phyloP scores from a whole-genome alignment of 1,140 invertebrate genomes.

The Lepidotrigona ventralis region DNA sequence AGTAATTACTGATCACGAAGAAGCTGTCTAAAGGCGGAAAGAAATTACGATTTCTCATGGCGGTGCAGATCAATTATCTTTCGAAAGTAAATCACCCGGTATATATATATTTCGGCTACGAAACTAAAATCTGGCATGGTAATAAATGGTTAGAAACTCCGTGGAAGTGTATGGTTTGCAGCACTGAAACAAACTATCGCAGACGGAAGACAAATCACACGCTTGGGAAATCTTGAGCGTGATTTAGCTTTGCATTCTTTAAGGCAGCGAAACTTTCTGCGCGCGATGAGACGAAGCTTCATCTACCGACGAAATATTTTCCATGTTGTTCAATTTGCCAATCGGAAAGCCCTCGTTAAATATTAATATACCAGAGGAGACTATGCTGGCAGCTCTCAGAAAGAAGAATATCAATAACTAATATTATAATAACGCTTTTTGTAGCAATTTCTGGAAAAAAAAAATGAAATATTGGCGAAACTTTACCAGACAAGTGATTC shows the following conservation, averaged over 20 bases:
- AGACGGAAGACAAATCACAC: constrained; percentile 26
- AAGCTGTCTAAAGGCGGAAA: background rate
- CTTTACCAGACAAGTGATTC: background rate
- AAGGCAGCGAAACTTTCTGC: no score
- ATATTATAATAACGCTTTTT: background rate
- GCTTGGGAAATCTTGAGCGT: constrained; percentile 34
- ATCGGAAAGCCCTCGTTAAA: background rate
- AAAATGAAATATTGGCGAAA: background rate
- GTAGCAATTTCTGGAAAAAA: background rate
- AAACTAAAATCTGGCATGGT: background rate
- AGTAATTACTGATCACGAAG: background rate
- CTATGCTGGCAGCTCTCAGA: background rate
- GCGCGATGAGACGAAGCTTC: background rate
- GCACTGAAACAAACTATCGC: background rate
- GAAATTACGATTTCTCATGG: background rate
- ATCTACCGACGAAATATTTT: background rate
- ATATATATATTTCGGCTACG: background rate
- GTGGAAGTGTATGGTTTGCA: background rate
- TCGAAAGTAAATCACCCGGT: background rate
- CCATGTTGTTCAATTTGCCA: background rate
- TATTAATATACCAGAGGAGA: background rate
- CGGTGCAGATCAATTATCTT: background rate
- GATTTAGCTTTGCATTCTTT: constrained; percentile 45
- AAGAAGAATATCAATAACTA: background rate
- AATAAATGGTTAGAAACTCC: constrained; percentile 16